These are phyloP conservation scores for Cavia porcellus DNA, from an alignment of 2,113 vertebrate species.

Conservation along the genomic window DNA sequence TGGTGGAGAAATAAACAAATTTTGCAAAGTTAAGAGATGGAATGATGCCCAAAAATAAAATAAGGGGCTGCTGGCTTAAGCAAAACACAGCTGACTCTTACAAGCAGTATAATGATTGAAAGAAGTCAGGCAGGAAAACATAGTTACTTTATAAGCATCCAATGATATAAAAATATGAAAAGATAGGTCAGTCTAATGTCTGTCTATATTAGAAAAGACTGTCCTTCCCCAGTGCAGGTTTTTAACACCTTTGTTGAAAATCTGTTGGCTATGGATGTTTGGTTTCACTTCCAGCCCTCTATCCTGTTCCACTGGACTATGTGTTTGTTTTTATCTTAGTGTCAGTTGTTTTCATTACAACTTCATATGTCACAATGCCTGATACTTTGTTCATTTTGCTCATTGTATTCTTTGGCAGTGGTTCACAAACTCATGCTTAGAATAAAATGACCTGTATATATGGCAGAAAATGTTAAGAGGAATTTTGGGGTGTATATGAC, in stretches of 20 bases:
- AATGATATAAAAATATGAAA: background rate
- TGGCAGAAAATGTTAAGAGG: background rate
- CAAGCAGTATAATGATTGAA: background rate
- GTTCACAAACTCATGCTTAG: background rate
- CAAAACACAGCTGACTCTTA: background rate
- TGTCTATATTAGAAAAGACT: background rate
- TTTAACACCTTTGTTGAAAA: background rate
- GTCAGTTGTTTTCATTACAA: background rate
- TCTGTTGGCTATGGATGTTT: background rate
- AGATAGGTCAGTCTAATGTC: background rate
- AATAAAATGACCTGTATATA: background rate
- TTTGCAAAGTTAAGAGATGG: background rate
- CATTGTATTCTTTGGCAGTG: background rate
- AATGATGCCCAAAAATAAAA: background rate
- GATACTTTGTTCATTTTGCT: background rate
- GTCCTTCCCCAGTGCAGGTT: background rate
- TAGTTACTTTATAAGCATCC: background rate
- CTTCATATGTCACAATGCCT: fast-evolving
- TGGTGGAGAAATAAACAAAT: background rate
- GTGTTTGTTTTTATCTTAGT: background rate
- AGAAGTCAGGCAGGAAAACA: background rate
- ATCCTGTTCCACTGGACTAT: background rate
- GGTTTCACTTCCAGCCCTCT: background rate
- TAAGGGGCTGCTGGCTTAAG: background rate
- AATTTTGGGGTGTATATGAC: background rate